Percentiles rank a stretch among this genome's conserved stretches.
Conservation (phyloP, 1,140 invertebrate genomes). For the Ceratoteleas bidentatus region DNA sequence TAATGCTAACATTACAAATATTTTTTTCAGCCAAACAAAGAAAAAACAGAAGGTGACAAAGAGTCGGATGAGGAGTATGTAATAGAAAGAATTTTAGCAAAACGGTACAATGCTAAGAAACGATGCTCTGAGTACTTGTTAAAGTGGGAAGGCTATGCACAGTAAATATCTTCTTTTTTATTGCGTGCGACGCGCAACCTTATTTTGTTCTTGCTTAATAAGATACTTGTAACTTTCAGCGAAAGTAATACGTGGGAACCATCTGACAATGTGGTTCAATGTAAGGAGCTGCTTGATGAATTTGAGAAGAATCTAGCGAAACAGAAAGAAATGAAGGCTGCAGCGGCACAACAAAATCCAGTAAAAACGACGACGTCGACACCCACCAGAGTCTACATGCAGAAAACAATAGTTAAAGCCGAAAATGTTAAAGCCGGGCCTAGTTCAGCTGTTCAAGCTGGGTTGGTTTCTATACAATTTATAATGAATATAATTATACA, state of each 20-base stretch:
- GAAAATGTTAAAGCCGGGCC: conserved; percentile 77
- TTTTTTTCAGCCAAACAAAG: conserved; percentile 40
- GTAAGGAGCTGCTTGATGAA: conserved; percentile 88
- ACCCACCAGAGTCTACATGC: conserved; percentile 58
- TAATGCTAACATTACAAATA: no score
- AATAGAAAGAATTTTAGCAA: conserved; percentile 90
- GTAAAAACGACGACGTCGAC: conserved; percentile 68
- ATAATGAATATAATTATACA: no score
- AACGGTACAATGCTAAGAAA: conserved; percentile 89
- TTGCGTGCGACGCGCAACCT: no score
- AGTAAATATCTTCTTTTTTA: conserved; percentile 81
- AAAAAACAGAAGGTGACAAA: conserved; percentile 73
- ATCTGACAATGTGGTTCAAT: conserved; percentile 86
- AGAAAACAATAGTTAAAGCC: conserved; percentile 73
- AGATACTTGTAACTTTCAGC: no score
- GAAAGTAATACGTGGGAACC: conserved; percentile 92
- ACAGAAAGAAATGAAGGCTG: conserved; percentile 86
- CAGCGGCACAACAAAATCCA: conserved; percentile 74
- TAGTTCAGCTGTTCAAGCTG: conserved; percentile 74
- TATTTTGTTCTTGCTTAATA: no score
- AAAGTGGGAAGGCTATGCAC: conserved; percentile 90
- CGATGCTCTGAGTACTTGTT: conserved; percentile 90
- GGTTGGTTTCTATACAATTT: conserved; percentile 53
- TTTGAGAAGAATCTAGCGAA: conserved; percentile 90
- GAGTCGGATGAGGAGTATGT: conserved; percentile 84